Percentiles rank a stretch among this genome's conserved stretches.
Conservation (phyloP, 2,113 vertebrate species). For the Sminthopsis crassicaudata region DNA sequence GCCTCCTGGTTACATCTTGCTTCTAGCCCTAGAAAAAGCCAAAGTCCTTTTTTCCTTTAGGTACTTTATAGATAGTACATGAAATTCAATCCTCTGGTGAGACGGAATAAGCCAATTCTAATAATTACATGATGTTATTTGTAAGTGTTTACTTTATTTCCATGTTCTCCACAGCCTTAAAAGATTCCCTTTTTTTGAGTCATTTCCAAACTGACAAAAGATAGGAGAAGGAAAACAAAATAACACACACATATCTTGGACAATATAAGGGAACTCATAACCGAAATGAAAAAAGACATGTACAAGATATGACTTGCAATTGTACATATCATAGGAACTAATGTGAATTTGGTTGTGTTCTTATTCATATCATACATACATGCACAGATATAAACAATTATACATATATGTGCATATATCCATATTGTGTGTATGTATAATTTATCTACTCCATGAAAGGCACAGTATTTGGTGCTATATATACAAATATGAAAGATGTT, state of each 20-base stretch:
- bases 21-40: not conserved
- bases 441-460: too few species aligned
- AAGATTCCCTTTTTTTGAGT: not conserved
- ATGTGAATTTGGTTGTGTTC: not conserved
- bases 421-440: too few species aligned
- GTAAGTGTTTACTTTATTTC: not conserved
- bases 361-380: not conserved
- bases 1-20: not conserved
- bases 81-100: not conserved
- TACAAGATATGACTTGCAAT: not conserved
- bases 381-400: too few species aligned
- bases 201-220: not conserved
- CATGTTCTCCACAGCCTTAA: not conserved
- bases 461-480: not conserved
- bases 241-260: not conserved
- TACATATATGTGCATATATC: too few species aligned
- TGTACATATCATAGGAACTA: not conserved
- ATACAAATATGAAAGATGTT: not conserved
- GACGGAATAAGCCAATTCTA: not conserved
- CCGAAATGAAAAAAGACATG: slow-evolving; percentile 73
- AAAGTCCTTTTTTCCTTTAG: not conserved
- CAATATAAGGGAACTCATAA: not conserved
- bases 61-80: not conserved
- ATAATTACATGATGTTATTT: not conserved
- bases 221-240: not conserved